phyloP scores from a whole-genome alignment of 2,797 vertebrate genomes.

The Acrocephalus scirpaceus region DNA sequence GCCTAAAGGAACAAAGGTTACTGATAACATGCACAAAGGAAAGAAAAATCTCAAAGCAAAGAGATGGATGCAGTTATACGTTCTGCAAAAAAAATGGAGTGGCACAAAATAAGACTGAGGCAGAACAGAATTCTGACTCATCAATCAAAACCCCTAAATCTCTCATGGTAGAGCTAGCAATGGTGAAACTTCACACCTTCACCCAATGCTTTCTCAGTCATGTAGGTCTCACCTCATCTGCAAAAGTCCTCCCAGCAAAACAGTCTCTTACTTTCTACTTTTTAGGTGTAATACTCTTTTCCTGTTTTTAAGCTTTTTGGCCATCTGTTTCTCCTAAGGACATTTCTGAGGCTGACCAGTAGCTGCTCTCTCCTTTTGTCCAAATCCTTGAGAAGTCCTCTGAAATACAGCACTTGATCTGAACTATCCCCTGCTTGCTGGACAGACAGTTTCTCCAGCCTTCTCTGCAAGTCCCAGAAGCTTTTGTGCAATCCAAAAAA shows the following conservation, averaged over 20 bases:
- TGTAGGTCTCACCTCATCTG: not conserved
- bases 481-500: not conserved
- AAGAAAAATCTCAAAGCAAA: not conserved
- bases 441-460: not conserved
- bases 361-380: not conserved
- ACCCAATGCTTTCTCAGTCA: not conserved
- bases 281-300: not conserved
- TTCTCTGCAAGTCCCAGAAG: not conserved
- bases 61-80: not conserved
- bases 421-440: not conserved
- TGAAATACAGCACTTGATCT: not conserved
- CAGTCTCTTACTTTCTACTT: not conserved
- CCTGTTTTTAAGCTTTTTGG: not conserved
- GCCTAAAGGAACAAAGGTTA: not conserved
- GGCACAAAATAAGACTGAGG: not conserved
- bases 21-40: not conserved
- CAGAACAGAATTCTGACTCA: not conserved
- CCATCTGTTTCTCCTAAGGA: not conserved
- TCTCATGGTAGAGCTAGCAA: not conserved
- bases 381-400: not conserved
- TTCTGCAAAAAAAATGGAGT: not conserved
- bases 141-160: not conserved
- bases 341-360: not conserved
- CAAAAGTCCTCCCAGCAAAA: not conserved
- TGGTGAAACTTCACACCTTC: not conserved